Conservation (phyloP, 2,797 vertebrate species). For the Enteromius anoplus region DNA sequence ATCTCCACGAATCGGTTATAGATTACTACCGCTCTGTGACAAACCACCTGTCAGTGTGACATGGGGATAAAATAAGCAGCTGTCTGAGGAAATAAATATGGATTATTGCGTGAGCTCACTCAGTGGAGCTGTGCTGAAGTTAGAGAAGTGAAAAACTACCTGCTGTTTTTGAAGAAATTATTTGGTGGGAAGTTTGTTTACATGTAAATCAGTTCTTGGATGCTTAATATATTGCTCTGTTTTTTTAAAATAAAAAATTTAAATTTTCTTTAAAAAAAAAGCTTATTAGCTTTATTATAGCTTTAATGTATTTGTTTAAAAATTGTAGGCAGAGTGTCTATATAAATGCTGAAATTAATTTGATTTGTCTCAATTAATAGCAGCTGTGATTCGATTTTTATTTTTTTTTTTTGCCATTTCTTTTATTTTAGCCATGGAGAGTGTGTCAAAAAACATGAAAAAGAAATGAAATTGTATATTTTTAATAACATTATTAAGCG, state of each 20-base stretch:
- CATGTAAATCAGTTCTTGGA: not conserved
- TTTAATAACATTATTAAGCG: not conserved
- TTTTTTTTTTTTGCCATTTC: not conserved
- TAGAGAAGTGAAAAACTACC: not conserved
- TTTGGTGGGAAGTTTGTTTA: not conserved
- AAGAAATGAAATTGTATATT: not conserved
- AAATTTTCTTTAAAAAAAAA: not conserved
- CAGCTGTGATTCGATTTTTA: not conserved
- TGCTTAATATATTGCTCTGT: not conserved
- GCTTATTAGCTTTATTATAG: no score
- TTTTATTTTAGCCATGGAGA: not conserved
- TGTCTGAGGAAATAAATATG: conserved; percentile 10
- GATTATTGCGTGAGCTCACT: not conserved
- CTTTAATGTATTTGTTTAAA: not conserved
- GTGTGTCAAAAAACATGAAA: not conserved
- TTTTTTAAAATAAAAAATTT: not conserved
- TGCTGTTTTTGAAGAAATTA: conserved; percentile 8
- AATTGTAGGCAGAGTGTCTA: not conserved
- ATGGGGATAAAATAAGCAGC: conserved; percentile 15
- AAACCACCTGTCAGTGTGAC: conserved; percentile 35
- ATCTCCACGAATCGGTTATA: not conserved
- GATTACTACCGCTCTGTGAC: conserved; percentile 17
- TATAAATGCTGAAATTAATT: no score
- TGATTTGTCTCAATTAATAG: not conserved
- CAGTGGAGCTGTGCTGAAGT: not conserved